These are phyloP conservation scores for Drosophila rufa DNA, from an alignment of 1,140 invertebrate species.

Conservation along the genomic window DNA sequence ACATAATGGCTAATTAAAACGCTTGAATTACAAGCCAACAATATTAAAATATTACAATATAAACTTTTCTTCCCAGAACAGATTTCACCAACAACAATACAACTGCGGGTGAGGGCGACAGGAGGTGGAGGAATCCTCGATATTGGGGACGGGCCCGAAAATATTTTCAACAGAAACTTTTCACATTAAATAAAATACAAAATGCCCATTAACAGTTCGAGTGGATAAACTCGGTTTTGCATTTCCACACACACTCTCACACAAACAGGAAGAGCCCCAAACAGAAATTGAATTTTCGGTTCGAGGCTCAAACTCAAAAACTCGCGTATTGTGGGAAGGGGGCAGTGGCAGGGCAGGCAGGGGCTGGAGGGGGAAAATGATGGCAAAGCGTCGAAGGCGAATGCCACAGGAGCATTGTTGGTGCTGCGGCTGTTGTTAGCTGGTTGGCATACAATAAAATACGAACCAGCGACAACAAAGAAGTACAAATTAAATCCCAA, in stretches of 20 bases:
- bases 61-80: slow-evolving; percentile 69
- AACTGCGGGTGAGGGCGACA: slow-evolving; percentile 2
- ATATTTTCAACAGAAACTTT: slow-evolving; percentile 77
- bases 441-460: slow-evolving; percentile 77
- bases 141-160: slow-evolving; percentile 52
- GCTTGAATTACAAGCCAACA: slow-evolving; percentile 78
- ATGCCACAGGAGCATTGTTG: slow-evolving; percentile 65
- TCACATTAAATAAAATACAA: slow-evolving; percentile 84
- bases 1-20: slow-evolving; percentile 80
- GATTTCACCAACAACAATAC: slow-evolving; percentile 53
- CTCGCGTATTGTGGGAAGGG: slow-evolving; percentile 51
- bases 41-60: slow-evolving; percentile 83
- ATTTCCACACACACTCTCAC: slow-evolving; percentile 46
- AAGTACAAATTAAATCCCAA: slow-evolving; percentile 84
- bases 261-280: slow-evolving; percentile 40
- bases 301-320: slow-evolving; percentile 79
- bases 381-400: slow-evolving; percentile 70
- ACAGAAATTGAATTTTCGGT: slow-evolving; percentile 80
- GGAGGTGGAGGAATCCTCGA: slow-evolving; percentile 19
- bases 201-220: slow-evolving; percentile 84
- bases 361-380: slow-evolving; percentile 36
- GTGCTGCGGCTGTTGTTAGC: slow-evolving; percentile 52
- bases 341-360: background rate
- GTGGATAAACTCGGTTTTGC: slow-evolving; percentile 81
- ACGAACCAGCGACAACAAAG: slow-evolving; percentile 81